These are phyloP conservation scores for Eulithis prunata DNA, from an alignment of 2,888 invertebrate species.

Conservation along the genomic window DNA sequence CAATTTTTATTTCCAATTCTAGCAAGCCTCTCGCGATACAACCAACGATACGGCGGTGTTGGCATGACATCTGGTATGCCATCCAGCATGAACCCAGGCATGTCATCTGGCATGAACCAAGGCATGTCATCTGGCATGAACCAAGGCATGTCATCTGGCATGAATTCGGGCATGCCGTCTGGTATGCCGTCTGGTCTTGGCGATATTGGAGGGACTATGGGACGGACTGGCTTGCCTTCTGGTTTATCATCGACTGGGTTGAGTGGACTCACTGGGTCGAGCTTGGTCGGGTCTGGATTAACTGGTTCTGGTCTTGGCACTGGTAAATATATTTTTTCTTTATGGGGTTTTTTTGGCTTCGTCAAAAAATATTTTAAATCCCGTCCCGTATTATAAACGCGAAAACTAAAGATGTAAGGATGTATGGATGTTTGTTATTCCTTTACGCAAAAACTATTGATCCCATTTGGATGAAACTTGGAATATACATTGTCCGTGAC, in stretches of 20 bases:
- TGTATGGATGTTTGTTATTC: too few species aligned
- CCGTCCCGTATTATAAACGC: too few species aligned
- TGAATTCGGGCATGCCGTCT: conserved; percentile 19
- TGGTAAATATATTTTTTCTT: conserved; percentile 9
- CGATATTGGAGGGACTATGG: conserved; percentile 27
- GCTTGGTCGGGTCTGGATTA: conserved; percentile 70
- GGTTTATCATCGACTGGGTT: conserved; percentile 76
- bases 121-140: conserved; percentile 49
- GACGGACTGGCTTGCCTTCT: conserved; percentile 66
- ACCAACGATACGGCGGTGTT: conserved; percentile 85
- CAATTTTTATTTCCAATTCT: conserved; percentile 23
- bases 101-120: conserved; percentile 61
- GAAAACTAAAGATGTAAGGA: too few species aligned
- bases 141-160: conserved; percentile 58
- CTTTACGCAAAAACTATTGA: too few species aligned
- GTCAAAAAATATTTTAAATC: too few species aligned
- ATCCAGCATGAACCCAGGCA: conserved; percentile 39
- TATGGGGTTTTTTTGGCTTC: too few species aligned
- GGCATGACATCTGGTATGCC: conserved; percentile 62
- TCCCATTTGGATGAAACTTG: too few species aligned
- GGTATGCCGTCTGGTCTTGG: conserved; percentile 27
- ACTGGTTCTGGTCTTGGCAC: conserved; percentile 72
- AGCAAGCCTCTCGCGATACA: conserved; percentile 86
- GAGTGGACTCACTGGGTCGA: conserved; percentile 77
- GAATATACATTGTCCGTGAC: too few species aligned